phyloP scores from a whole-genome alignment of 2,888 invertebrate genomes.

The Acrobasis repandana region DNA sequence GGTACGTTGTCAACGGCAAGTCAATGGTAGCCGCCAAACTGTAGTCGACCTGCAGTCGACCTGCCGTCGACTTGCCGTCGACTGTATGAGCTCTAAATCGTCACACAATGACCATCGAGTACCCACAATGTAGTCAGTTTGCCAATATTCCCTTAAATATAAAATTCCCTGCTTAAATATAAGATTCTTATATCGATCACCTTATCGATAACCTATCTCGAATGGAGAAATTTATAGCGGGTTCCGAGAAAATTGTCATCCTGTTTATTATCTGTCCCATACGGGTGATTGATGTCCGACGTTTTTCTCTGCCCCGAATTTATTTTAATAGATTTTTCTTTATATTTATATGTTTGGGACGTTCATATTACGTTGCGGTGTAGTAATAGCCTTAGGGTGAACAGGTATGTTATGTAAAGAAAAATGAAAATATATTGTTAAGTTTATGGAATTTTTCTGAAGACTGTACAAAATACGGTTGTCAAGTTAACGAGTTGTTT shows the following conservation, averaged over 20 bases:
- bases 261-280: conserved; percentile 17
- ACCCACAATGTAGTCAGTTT: no score
- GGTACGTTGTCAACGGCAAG: no score
- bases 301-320: conserved; percentile 15
- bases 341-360: not conserved
- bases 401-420: no score
- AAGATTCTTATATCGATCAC: conserved; percentile 14
- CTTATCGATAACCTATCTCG: conserved; percentile 13
- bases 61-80: no score
- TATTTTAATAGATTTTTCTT: conserved; percentile 18
- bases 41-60: no score
- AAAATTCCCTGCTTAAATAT: conserved; percentile 1
- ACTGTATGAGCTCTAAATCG: no score
- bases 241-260: conserved; percentile 17
- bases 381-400: not conserved
- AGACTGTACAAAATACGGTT: no score
- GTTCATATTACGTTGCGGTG: not conserved
- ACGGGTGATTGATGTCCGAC: conserved; percentile 16
- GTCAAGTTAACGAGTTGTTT: no score
- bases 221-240: conserved; percentile 17
- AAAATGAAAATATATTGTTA: no score
- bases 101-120: no score
- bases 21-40: no score
- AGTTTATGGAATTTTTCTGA: no score
- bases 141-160: not conserved